Percentiles rank a stretch among this genome's conserved stretches.
These are phyloP conservation scores for Melitaea athalia DNA, from an alignment of 2,888 invertebrate genomes.

Conservation along the genomic window DNA sequence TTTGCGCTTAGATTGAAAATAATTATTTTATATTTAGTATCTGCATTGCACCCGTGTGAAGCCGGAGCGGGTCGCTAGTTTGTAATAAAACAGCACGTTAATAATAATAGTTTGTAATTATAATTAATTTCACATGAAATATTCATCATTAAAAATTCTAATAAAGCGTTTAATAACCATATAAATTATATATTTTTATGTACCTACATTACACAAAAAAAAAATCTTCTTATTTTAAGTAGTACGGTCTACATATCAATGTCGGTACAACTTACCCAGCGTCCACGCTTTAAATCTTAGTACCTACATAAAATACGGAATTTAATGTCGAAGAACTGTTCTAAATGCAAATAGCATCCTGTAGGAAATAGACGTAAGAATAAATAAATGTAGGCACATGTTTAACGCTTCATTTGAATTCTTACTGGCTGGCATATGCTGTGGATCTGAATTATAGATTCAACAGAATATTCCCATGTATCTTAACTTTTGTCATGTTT, in stretches of 20 bases:
- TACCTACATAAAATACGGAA: constrained; percentile 13
- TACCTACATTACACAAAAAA: background rate
- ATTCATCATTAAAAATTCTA: too few species aligned
- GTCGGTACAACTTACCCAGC: background rate
- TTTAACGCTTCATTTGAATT: constrained; percentile 8
- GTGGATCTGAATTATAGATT: too few species aligned
- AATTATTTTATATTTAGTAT: too few species aligned
- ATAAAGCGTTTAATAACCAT: background rate
- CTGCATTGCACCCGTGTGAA: too few species aligned
- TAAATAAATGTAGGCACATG: constrained; percentile 14
- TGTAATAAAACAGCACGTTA: too few species aligned
- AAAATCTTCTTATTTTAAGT: background rate
- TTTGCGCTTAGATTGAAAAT: too few species aligned
- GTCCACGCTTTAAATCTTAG: constrained; percentile 1
- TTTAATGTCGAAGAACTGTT: constrained; percentile 22
- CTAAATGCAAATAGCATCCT: constrained; percentile 29
- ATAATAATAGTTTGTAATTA: too few species aligned
- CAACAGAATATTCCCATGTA: too few species aligned
- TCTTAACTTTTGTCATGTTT: too few species aligned
- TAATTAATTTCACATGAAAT: too few species aligned
- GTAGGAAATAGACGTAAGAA: constrained; percentile 17
- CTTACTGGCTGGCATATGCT: background rate
- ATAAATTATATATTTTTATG: background rate
- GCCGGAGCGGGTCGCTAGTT: too few species aligned
- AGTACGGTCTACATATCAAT: background rate